These are phyloP conservation scores for western clawed frog (Xenopus tropicalis) DNA, from an alignment of 2,113 vertebrate genomes.

Conservation along the genomic window DNA sequence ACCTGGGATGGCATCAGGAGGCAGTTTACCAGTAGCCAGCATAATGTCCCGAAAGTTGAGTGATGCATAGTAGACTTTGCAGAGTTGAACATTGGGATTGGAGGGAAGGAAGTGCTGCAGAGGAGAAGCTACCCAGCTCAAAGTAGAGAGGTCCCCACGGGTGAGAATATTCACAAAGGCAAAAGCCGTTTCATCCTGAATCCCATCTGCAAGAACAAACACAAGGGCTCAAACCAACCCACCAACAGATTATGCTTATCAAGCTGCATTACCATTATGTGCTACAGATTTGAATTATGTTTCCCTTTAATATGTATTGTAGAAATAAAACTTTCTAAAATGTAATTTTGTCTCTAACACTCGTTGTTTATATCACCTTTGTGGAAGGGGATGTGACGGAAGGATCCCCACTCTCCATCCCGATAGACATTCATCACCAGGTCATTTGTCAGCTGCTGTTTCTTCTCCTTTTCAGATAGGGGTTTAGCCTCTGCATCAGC, in stretches of 20 bases:
- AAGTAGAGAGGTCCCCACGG: slow-evolving; percentile 89
- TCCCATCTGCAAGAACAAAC: slow-evolving; percentile 59
- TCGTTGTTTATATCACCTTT: slow-evolving; percentile 62
- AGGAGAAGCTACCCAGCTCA: slow-evolving; percentile 87
- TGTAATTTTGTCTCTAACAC: too few relatives aligned
- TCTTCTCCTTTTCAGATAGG: slow-evolving; percentile 58
- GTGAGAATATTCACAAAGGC: slow-evolving; percentile 88
- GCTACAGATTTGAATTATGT: too few relatives aligned
- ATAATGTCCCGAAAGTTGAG: slow-evolving; percentile 96
- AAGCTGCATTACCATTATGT: too few relatives aligned
- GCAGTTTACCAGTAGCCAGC: slow-evolving; percentile 92
- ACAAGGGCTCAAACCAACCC: neutral
- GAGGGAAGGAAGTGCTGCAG: slow-evolving; percentile 62
- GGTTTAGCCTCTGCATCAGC: slow-evolving; percentile 67
- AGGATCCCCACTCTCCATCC: slow-evolving; percentile 85
- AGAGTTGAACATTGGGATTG: slow-evolving; percentile 64
- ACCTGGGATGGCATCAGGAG: slow-evolving; percentile 94
- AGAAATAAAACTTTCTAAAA: too few relatives aligned
- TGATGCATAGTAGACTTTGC: slow-evolving; percentile 82
- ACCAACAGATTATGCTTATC: neutral
- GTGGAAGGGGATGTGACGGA: slow-evolving; percentile 76
- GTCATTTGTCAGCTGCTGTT: slow-evolving; percentile 65
- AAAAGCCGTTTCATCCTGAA: slow-evolving; percentile 71
- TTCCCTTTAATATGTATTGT: too few relatives aligned
- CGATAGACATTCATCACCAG: slow-evolving; percentile 87